These are phyloP conservation scores for Drosophila subquinaria DNA, from an alignment of 2,888 invertebrate species.

Conservation along the genomic window DNA sequence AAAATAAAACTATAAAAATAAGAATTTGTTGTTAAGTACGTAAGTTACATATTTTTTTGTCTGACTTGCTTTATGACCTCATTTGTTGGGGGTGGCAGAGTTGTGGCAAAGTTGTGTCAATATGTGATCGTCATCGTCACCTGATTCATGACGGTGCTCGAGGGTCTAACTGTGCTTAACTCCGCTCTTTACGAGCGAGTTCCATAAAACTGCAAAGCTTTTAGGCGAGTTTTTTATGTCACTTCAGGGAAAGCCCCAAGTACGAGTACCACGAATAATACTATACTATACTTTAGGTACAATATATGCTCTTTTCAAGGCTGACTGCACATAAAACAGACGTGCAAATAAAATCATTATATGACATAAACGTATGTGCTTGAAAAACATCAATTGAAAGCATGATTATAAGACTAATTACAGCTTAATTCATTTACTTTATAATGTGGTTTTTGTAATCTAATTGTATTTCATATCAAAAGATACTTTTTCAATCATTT, in stretches of 20 bases:
- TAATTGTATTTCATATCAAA: neutral
- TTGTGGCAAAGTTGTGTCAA: constrained; percentile 57
- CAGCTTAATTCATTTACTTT: neutral
- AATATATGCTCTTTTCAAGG: constrained; percentile 32
- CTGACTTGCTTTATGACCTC: constrained; percentile 60
- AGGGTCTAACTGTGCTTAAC: constrained; percentile 40
- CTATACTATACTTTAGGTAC: neutral
- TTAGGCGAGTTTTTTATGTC: constrained; percentile 45
- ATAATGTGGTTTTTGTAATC: neutral
- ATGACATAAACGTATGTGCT: neutral
- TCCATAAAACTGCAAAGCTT: constrained; percentile 47
- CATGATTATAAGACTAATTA: neutral
- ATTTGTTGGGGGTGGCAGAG: constrained; percentile 69
- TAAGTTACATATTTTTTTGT: constrained; percentile 33
- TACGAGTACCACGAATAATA: constrained; percentile 10
- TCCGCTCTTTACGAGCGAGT: constrained; percentile 47
- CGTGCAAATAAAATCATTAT: constrained; percentile 25
- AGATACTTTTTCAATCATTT: too few species aligned
- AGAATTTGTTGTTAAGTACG: constrained; percentile 49
- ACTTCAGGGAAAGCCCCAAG: constrained; percentile 46
- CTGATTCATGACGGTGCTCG: constrained; percentile 63
- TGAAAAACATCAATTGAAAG: neutral
- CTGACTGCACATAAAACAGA: constrained; percentile 24
- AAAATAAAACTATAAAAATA: constrained; percentile 46
- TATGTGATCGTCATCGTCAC: constrained; percentile 66